Percentiles rank a stretch among this genome's conserved stretches.
phyloP scores from a whole-genome alignment of 2,888 invertebrate genomes.

The Loripinus fragilis region DNA sequence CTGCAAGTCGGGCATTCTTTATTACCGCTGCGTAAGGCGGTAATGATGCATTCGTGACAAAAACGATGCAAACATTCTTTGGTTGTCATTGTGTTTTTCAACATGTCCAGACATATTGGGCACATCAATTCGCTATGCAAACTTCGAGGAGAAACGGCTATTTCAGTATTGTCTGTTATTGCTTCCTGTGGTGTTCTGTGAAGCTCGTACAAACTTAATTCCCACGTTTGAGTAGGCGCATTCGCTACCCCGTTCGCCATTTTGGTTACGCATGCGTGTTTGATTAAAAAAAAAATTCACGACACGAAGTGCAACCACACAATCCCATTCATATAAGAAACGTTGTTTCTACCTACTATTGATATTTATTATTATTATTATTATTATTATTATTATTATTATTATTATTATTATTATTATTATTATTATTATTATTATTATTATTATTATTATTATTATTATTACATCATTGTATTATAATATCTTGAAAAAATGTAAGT shows the following conservation, averaged over 20 bases:
- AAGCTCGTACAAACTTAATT: slow-evolving; percentile 96
- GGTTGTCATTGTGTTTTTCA: slow-evolving; percentile 99
- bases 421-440: too few relatives aligned
- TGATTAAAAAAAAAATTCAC: too few relatives aligned
- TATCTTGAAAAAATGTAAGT: too few relatives aligned
- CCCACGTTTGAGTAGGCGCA: slow-evolving; percentile 90
- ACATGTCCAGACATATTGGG: slow-evolving; percentile 98
- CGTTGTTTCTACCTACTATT: too few relatives aligned
- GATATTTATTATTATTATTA: too few relatives aligned
- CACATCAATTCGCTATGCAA: slow-evolving; percentile 93
- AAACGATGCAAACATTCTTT: slow-evolving; percentile 99
- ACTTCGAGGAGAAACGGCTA: slow-evolving; percentile 85
- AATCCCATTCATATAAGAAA: too few relatives aligned
- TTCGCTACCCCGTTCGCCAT: slow-evolving; percentile 81
- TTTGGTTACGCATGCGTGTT: slow-evolving; percentile 56
- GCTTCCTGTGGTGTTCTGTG: slow-evolving; percentile 98
- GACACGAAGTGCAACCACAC: too few relatives aligned
- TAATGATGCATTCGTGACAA: slow-evolving; percentile 99
- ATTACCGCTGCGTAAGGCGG: slow-evolving; percentile 97
- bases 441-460: too few relatives aligned
- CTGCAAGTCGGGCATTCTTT: slow-evolving; percentile 99
- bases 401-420: neutral
- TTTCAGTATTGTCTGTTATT: slow-evolving; percentile 96
- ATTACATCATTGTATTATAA: too few relatives aligned
- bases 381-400: slow-evolving; percentile 30